Percentiles rank a stretch among this genome's conserved stretches.
These are phyloP conservation scores for Pogonognathellus flavescens DNA, from an alignment of 1,140 invertebrate species.

Conservation along the genomic window DNA sequence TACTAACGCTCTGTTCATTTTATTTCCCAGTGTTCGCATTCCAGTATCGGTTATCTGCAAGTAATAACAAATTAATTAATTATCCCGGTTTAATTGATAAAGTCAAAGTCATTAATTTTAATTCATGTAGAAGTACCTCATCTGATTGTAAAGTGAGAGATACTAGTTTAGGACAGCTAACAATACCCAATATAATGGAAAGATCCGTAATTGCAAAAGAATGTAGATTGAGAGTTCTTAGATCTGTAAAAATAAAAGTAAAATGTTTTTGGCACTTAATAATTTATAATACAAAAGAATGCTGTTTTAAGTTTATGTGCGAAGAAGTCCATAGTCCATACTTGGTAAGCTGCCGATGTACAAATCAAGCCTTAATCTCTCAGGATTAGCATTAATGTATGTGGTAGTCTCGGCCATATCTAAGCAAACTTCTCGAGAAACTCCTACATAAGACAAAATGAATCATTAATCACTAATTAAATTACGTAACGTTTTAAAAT, in stretches of 20 bases:
- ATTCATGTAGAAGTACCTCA: background rate
- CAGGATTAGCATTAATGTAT: conserved; percentile 49
- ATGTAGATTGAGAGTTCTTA: conserved; percentile 34
- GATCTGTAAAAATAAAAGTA: background rate
- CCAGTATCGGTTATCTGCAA: background rate
- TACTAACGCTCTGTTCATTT: background rate
- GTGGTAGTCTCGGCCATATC: conserved; percentile 56
- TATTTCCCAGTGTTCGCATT: background rate
- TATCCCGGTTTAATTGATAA: no score
- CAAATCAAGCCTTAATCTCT: conserved; percentile 51
- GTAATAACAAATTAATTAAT: background rate
- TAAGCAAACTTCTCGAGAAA: conserved; percentile 48
- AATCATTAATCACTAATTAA: background rate
- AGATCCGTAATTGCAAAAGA: conserved; percentile 20
- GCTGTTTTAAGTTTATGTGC: no score
- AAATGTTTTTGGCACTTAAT: background rate
- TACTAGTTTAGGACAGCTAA: background rate
- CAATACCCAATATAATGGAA: conserved; percentile 50
- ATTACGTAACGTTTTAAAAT: no score
- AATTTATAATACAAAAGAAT: background rate
- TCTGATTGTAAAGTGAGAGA: background rate
- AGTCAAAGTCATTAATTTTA: no score
- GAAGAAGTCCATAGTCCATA: background rate
- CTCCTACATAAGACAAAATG: background rate
- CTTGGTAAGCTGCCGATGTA: conserved; percentile 54